Conservation (phyloP, 2,888 invertebrate species). For the Trichopria drosophilae region DNA sequence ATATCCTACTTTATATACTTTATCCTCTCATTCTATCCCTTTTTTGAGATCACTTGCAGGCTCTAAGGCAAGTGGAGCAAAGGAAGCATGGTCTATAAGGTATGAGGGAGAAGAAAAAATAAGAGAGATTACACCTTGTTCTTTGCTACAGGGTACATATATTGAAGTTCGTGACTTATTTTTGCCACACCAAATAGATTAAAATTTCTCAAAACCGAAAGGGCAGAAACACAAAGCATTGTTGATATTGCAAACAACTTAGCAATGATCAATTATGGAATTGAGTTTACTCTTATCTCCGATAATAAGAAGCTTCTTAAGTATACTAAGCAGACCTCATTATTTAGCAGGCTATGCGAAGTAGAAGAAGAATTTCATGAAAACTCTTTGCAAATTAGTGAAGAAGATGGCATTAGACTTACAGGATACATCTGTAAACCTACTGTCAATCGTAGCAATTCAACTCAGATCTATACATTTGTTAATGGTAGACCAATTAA, state of each 20-base stretch:
- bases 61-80: slow-evolving; percentile 18
- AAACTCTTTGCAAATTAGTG: slow-evolving; percentile 17
- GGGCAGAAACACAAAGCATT: slow-evolving; percentile 16
- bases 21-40: no score
- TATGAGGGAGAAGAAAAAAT: slow-evolving; percentile 22
- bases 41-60: no score
- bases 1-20: no score
- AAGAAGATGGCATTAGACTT: slow-evolving; percentile 21
- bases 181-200: slow-evolving; percentile 22
- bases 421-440: slow-evolving; percentile 25
- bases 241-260: slow-evolving; percentile 22
- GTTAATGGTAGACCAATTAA: slow-evolving; percentile 27
- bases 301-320: slow-evolving; percentile 21
- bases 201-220: slow-evolving; percentile 26
- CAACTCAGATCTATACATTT: slow-evolving; percentile 24
- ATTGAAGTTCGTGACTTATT: slow-evolving; percentile 27
- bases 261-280: slow-evolving; percentile 15
- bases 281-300: slow-evolving; percentile 17
- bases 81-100: slow-evolving; percentile 24
- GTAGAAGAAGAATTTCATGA: slow-evolving; percentile 24
- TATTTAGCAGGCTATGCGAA: slow-evolving; percentile 23
- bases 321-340: slow-evolving; percentile 19
- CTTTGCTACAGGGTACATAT: slow-evolving; percentile 19
- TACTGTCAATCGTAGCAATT: slow-evolving; percentile 19
- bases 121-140: slow-evolving; percentile 14